Evolutionary conservation across 2,113 vertebrate genomes (phyloP).

Genomic region (Calcarius ornatus): DNA sequence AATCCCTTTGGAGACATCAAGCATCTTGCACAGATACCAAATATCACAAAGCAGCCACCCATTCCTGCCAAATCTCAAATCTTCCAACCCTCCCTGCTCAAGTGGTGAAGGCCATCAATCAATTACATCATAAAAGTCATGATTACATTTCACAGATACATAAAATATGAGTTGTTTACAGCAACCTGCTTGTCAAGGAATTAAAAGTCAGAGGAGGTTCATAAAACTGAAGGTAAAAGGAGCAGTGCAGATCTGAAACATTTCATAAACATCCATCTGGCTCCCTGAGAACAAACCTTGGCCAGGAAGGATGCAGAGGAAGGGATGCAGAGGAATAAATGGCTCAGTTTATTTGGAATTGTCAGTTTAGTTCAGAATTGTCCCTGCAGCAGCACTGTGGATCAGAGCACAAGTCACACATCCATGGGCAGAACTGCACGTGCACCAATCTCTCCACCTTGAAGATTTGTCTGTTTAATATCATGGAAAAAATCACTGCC

Average conservation of each 20-base stretch:
- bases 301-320: background rate
- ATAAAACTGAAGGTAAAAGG: background rate
- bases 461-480: background rate
- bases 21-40: background rate
- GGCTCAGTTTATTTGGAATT: background rate
- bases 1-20: background rate
- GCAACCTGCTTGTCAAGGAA: background rate
- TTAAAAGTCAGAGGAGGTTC: background rate
- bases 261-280: conserved; percentile 7
- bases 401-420: fast-evolving
- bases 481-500: background rate
- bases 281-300: background rate
- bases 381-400: background rate
- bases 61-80: background rate
- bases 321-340: background rate
- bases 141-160: background rate
- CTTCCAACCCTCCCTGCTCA: background rate
- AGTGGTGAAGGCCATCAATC: background rate
- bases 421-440: background rate
- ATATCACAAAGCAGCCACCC: background rate
- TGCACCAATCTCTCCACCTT: background rate
- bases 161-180: conserved; percentile 22
- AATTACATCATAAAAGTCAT: background rate
- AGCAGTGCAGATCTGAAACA: background rate
- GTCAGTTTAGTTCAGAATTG: background rate